Evolutionary conservation across 1,140 invertebrate species (phyloP).

Genomic region (Metaphire vulgaris): DNA sequence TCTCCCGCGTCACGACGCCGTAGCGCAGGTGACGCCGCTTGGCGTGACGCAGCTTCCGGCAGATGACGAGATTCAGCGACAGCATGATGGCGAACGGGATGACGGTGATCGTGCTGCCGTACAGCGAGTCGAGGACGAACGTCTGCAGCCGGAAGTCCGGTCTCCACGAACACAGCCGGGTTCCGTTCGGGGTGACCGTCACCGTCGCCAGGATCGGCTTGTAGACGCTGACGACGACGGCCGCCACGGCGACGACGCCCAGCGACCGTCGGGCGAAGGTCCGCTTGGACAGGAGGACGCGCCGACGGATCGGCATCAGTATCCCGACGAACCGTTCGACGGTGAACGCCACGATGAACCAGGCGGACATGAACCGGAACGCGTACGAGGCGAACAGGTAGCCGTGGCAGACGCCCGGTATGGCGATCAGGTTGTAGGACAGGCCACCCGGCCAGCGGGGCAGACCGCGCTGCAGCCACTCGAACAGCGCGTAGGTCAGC

Average conservation of each 20-base stretch:
- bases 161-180: constrained; percentile 29
- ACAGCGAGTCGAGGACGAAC: constrained; percentile 41
- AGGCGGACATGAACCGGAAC: constrained; percentile 41
- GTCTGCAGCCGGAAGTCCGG: constrained; percentile 33
- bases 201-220: constrained; percentile 21
- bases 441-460: constrained; percentile 18
- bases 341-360: constrained; percentile 44
- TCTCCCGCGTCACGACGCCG: constrained; percentile 30
- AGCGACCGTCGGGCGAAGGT: constrained; percentile 15
- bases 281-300: constrained; percentile 21
- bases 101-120: constrained; percentile 39
- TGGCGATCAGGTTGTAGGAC: constrained; percentile 33
- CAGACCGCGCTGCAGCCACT: constrained; percentile 37
- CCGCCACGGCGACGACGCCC: background rate
- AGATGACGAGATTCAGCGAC: constrained; percentile 39
- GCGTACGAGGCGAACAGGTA: constrained; percentile 38
- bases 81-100: constrained; percentile 41
- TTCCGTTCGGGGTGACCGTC: background rate
- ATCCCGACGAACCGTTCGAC: constrained; percentile 39
- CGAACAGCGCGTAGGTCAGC: constrained; percentile 39
- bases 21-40: constrained; percentile 21
- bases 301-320: constrained; percentile 24
- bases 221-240: constrained; percentile 14
- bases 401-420: constrained; percentile 39
- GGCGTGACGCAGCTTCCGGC: constrained; percentile 32